Percentiles rank a stretch among this genome's conserved stretches.
phyloP scores from a whole-genome alignment of 2,888 invertebrate species.

The Drosophila anomelani region DNA sequence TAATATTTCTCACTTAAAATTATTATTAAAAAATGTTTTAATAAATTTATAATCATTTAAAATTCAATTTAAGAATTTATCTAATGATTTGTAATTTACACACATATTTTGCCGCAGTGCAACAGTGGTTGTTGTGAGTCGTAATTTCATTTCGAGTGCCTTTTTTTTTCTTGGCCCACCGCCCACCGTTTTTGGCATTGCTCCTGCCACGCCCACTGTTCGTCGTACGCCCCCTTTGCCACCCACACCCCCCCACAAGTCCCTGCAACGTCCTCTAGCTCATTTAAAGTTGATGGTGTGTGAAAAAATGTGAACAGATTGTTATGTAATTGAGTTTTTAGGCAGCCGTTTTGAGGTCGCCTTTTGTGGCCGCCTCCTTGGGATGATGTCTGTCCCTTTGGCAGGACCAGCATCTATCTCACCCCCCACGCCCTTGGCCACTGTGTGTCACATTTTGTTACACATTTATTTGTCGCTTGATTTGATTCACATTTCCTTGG shows the following conservation, averaged over 20 bases:
- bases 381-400: slow-evolving; percentile 27
- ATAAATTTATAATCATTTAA: background rate
- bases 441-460: slow-evolving; percentile 71
- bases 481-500: slow-evolving; percentile 60
- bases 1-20: background rate
- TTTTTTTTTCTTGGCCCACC: slow-evolving; percentile 51
- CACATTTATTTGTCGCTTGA: slow-evolving; percentile 78
- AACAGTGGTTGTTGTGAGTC: slow-evolving; percentile 30
- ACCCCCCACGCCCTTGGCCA: slow-evolving; percentile 18
- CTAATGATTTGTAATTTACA: background rate
- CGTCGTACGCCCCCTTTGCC: background rate
- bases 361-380: slow-evolving; percentile 70
- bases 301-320: slow-evolving; percentile 85
- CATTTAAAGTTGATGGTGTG: slow-evolving; percentile 84
- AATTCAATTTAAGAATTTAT: background rate
- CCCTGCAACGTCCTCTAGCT: slow-evolving; percentile 51
- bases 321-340: slow-evolving; percentile 84
- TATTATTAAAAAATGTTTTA: background rate
- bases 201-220: slow-evolving; percentile 37
- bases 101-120: slow-evolving; percentile 15
- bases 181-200: slow-evolving; percentile 72
- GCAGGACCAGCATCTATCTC: background rate
- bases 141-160: slow-evolving; percentile 77
- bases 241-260: background rate
- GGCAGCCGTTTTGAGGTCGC: slow-evolving; percentile 81